Evolutionary conservation across 2,888 invertebrate species (phyloP).

Genomic region (Hypselothyrea guttata): DNA sequence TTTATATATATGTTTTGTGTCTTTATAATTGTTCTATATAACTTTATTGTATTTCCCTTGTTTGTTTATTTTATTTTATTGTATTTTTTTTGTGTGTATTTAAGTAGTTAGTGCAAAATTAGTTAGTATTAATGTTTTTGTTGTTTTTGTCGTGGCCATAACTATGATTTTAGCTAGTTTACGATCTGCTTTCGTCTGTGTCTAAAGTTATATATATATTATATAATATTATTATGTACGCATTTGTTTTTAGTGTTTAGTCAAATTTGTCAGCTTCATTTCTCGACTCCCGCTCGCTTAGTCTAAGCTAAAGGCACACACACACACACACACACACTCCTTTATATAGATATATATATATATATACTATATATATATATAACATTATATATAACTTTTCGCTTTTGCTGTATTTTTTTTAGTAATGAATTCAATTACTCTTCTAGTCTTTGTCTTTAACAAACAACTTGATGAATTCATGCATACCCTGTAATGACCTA

Average conservation of each 20-base stretch:
- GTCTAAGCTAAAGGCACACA: conserved; percentile 33
- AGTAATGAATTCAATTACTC: conserved; percentile 8
- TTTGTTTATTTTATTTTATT: conserved; percentile 8
- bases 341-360: conserved; percentile 39
- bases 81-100: conserved; percentile 29
- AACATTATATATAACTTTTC: conserved; percentile 20
- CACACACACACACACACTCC: conserved; percentile 4
- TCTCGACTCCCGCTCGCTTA: conserved; percentile 16
- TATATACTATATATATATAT: too few species aligned
- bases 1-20: background rate
- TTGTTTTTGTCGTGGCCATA: conserved; percentile 49
- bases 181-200: too few species aligned
- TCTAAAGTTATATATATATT: conserved; percentile 25
- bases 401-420: conserved; percentile 3
- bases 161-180: conserved; percentile 3
- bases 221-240: conserved; percentile 24
- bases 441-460: conserved; percentile 51
- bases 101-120: conserved; percentile 73
- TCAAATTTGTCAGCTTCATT: too few species aligned
- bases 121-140: conserved; percentile 51
- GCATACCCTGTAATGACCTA: too few species aligned
- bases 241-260: conserved; percentile 19
- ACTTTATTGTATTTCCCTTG: conserved; percentile 8
- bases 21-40: conserved; percentile 1
- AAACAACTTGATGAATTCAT: background rate